phyloP scores from a whole-genome alignment of 2,888 invertebrate genomes.

The Metallyticus violacea region DNA sequence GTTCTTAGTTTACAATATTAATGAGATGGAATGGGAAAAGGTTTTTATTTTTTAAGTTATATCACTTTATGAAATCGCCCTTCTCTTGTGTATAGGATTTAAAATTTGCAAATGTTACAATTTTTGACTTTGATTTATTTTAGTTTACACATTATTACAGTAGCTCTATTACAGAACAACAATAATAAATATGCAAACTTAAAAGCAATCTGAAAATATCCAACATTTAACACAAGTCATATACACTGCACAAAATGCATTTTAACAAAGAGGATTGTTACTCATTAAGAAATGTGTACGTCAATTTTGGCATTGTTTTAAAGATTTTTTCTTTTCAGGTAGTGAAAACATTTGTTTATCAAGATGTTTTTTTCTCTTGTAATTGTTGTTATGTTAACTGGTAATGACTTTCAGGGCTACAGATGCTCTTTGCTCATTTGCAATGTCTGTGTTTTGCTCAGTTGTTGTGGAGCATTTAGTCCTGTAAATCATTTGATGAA shows the following conservation, averaged over 20 bases:
- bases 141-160: not conserved
- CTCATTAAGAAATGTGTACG: not conserved
- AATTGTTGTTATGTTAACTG: not conserved
- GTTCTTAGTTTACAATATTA: not conserved
- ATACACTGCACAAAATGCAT: not conserved
- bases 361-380: not conserved
- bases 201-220: not conserved
- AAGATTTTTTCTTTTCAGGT: conserved; percentile 12
- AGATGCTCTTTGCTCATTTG: not conserved
- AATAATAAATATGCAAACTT: not conserved
- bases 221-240: not conserved
- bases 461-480: conserved; percentile 6
- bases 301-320: conserved; percentile 4
- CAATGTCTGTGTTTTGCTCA: conserved; percentile 1
- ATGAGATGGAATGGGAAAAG: not conserved
- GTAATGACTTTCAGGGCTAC: conserved; percentile 4
- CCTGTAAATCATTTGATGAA: conserved; percentile 12
- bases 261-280: not conserved
- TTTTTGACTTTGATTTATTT: not conserved
- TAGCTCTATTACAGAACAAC: not conserved
- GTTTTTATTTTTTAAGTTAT: not conserved
- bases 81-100: not conserved
- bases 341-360: conserved; percentile 7
- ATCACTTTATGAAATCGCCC: not conserved
- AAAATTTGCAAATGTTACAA: not conserved